Evolutionary conservation across 37 sponge, comb jelly and placozoan species (phyloP).

Genomic region (Agelas oroides): DNA sequence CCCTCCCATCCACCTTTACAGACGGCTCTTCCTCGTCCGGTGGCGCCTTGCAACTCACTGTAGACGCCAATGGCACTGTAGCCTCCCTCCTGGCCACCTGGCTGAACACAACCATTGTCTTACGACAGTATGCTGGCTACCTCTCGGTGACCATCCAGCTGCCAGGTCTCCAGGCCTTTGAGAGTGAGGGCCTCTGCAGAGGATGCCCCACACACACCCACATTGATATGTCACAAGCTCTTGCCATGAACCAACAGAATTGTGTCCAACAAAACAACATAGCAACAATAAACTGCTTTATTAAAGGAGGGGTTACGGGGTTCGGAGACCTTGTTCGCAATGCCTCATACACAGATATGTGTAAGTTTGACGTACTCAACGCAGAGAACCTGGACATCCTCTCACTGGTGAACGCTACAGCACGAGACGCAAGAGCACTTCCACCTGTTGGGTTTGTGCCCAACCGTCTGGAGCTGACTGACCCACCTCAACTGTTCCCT

Average conservation of each 20-base stretch:
- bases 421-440: not conserved
- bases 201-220: slow-evolving; percentile 37
- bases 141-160: slow-evolving; percentile 53
- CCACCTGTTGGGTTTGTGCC: not conserved
- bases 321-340: not conserved
- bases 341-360: slow-evolving; percentile 3
- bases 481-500: too few species aligned
- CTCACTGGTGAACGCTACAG: slow-evolving; percentile 12
- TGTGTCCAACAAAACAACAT: not conserved
- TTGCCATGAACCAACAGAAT: too few species aligned
- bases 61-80: not conserved
- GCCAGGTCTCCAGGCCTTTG: slow-evolving; percentile 4
- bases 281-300: slow-evolving; percentile 17
- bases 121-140: slow-evolving; percentile 34
- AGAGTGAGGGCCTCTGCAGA: slow-evolving; percentile 58
- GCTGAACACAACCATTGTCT: slow-evolving; percentile 57
- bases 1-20: slow-evolving; percentile 39
- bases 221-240: not conserved
- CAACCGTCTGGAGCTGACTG: too few species aligned
- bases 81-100: slow-evolving; percentile 47
- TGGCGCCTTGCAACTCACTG: not conserved
- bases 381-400: not conserved
- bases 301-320: not conserved
- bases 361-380: not conserved
- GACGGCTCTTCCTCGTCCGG: not conserved